These are phyloP conservation scores for Acrobeloides nanus DNA, from an alignment of 2,888 invertebrate species.

Conservation along the genomic window DNA sequence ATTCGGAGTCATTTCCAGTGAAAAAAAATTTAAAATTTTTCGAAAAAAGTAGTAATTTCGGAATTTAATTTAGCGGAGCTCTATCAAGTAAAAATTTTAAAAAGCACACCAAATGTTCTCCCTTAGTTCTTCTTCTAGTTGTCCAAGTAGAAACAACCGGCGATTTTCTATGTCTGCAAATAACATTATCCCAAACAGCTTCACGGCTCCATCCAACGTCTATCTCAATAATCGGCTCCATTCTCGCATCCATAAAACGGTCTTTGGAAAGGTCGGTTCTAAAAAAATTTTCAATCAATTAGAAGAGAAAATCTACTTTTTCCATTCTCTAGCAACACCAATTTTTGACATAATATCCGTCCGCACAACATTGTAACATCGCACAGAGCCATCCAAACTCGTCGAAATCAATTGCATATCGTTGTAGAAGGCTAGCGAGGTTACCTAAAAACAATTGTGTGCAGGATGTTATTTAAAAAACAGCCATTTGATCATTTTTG, in stretches of 20 bases:
- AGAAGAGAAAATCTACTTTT: slow-evolving; percentile 18
- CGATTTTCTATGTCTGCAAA: slow-evolving; percentile 39
- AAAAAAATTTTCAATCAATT: slow-evolving; percentile 9
- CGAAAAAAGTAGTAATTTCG: too few relatives aligned
- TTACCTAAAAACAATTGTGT: slow-evolving; percentile 8
- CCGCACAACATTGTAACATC: slow-evolving; percentile 32
- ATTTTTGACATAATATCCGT: slow-evolving; percentile 35
- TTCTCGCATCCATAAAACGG: slow-evolving; percentile 25
- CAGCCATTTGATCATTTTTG: too few relatives aligned
- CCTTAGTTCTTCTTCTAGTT: slow-evolving; percentile 32
- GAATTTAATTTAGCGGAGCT: too few relatives aligned
- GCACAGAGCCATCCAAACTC: slow-evolving; percentile 40
- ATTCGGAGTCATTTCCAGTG: too few relatives aligned
- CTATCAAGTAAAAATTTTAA: neutral
- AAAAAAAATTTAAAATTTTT: too few relatives aligned
- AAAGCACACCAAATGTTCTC: slow-evolving; percentile 24
- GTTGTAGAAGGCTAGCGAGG: slow-evolving; percentile 11
- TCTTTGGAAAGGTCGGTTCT: slow-evolving; percentile 24
- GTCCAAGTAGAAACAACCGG: slow-evolving; percentile 49
- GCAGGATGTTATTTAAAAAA: too few relatives aligned
- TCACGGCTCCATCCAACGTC: slow-evolving; percentile 38
- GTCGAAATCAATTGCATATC: slow-evolving; percentile 54
- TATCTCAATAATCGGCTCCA: slow-evolving; percentile 41
- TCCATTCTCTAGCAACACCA: slow-evolving; percentile 36
- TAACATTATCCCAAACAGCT: slow-evolving; percentile 51